Evolutionary conservation across 2,113 vertebrate species (phyloP).

Genomic region (Phocoena phocoena): DNA sequence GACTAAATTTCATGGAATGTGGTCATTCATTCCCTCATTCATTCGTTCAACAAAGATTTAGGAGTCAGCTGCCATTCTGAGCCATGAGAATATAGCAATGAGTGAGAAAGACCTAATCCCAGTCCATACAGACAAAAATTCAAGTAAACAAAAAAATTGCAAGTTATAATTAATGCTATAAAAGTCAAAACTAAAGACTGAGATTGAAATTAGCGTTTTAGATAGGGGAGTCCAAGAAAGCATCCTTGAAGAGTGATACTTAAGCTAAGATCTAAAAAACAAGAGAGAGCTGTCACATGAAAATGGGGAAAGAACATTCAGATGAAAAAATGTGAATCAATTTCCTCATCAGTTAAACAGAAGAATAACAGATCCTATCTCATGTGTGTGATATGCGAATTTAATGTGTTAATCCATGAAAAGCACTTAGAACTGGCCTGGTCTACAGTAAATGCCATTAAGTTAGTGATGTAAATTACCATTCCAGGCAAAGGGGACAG

Average conservation of each 20-base stretch:
- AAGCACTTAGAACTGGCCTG: background rate
- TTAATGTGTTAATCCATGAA: slow-evolving; percentile 10
- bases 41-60: background rate
- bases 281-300: background rate
- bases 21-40: background rate
- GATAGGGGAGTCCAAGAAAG: background rate
- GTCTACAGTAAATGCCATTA: background rate
- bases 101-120: background rate
- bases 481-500: background rate
- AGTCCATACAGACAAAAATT: background rate
- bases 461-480: slow-evolving; percentile 9
- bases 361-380: background rate
- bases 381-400: background rate
- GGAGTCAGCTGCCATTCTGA: background rate
- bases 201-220: background rate
- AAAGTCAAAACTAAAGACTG: background rate
- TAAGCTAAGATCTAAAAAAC: background rate
- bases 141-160: background rate
- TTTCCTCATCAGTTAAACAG: slow-evolving; percentile 1
- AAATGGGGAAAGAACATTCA: background rate
- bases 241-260: background rate
- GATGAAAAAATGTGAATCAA: background rate
- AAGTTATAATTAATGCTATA: background rate
- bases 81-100: background rate
- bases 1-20: background rate